These are phyloP conservation scores for Monochamus alternatus DNA, from an alignment of 2,888 invertebrate genomes.

Conservation along the genomic window DNA sequence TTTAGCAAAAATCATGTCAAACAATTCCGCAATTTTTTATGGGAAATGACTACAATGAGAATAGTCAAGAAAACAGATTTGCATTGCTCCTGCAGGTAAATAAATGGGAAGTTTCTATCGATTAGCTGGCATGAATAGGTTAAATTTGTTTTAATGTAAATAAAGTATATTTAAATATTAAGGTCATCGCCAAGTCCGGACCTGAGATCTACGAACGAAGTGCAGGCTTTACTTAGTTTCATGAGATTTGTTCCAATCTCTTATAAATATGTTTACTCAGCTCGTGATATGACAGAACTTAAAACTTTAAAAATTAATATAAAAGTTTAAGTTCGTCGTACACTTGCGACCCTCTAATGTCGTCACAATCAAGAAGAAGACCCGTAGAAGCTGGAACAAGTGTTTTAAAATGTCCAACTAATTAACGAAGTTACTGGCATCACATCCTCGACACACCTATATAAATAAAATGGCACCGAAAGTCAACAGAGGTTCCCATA, in stretches of 20 bases:
- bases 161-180: no score
- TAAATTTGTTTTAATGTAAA: no score
- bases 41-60: no score
- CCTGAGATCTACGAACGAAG: no score
- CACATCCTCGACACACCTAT: slow-evolving; percentile 5
- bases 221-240: no score
- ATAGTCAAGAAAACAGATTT: no score
- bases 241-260: not conserved
- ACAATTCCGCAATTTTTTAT: no score
- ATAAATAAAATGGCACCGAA: slow-evolving; percentile 23
- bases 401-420: slow-evolving; percentile 13
- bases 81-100: no score
- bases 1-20: no score
- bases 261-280: not conserved
- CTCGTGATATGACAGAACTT: not conserved
- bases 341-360: not conserved
- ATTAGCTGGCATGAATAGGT: no score
- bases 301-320: not conserved
- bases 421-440: slow-evolving; percentile 16
- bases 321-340: not conserved
- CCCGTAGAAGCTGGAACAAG: slow-evolving; percentile 13
- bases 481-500: slow-evolving; percentile 12
- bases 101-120: no score
- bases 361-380: not conserved
- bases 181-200: no score